Base-by-base conservation (phyloP, 2,797 vertebrate genomes). In the Coccyzus lansbergi region DNA sequence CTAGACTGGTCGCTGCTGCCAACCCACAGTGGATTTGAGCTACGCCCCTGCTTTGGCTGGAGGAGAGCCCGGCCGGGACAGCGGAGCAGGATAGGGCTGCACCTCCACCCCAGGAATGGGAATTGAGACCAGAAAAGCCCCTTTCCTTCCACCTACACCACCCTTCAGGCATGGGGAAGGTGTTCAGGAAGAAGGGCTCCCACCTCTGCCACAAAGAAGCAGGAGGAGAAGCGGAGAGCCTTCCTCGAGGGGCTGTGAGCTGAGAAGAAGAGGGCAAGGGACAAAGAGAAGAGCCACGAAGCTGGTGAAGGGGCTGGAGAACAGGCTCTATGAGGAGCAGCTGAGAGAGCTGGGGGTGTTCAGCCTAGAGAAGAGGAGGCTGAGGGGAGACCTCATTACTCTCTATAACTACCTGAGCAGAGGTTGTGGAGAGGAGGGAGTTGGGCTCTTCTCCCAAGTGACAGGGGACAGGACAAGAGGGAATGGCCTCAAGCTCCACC, bases 1-100 rank as follows among this genome's bases (percentile, higher is more conserved):
- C 79, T 93, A 96, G 85, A 94, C 79, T 1, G 1, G 83, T 44
- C 7, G 5, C 55, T 16, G 36, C 60, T 95, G 96, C 95, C 96
- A 97, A 92, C 84, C 95, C 90, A 1, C 96, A 95, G 80, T 19
- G 4, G 81, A 92, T 74, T 58, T 1, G 29, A 95, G 85, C 92
- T 94, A 78, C 88, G 42, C 95, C 94, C 88, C 83, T 94, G 92
- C 94, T 92, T 95, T 68, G 56, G 63, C 94, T 93, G 95, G 90
- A 94, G 67, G 18, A 76, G 38, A 72, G 83, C 92, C 83, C 21
- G 2, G 72, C 56, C 12, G 3, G 69, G 67, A 44, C 4, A 10
- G 72, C 3, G 7, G 49, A 52, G 65, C 90, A 81, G 65, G 58
- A 86, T 9, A 65, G 48, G 72, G 46, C 68, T 88, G 51, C 38